Evolutionary conservation across 2,888 invertebrate species (phyloP).

Genomic region (Tricholauxania praeusta): DNA sequence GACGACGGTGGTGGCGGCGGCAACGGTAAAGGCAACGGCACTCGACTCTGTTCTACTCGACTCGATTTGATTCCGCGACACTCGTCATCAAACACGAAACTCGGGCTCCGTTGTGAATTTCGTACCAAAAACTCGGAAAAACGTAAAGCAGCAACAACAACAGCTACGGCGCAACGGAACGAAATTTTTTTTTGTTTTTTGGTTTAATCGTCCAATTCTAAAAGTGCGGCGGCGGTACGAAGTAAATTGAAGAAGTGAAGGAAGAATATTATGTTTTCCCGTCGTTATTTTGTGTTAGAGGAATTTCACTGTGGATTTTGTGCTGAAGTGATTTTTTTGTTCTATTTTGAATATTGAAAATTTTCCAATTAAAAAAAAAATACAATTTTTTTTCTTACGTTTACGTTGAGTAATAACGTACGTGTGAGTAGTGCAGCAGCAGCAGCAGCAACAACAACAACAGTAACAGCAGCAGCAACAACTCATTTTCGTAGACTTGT

Average conservation of each 20-base stretch:
- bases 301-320: conserved; percentile 12
- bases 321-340: conserved; percentile 13
- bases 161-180: conserved; percentile 37
- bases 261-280: conserved; percentile 20
- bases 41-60: conserved; percentile 7
- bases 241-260: conserved; percentile 4
- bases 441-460: conserved; percentile 33
- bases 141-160: conserved; percentile 21
- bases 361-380: conserved; percentile 16
- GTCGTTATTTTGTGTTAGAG: conserved; percentile 22
- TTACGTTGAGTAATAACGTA: conserved; percentile 16
- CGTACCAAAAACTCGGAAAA: conserved; percentile 27
- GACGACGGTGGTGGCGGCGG: not conserved
- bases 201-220: not conserved
- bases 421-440: conserved; percentile 31
- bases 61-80: not conserved
- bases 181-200: not conserved
- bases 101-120: conserved; percentile 30
- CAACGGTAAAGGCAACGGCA: not conserved
- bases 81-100: conserved; percentile 15
- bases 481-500: conserved; percentile 13
- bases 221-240: conserved; percentile 25
- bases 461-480: conserved; percentile 24
- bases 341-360: conserved; percentile 26
- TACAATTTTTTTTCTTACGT: conserved; percentile 1